Evolutionary conservation across 2,888 invertebrate species (phyloP), one percentile per base, ranked within the genome.

Genomic region (Drosophila mulleri): DNA sequence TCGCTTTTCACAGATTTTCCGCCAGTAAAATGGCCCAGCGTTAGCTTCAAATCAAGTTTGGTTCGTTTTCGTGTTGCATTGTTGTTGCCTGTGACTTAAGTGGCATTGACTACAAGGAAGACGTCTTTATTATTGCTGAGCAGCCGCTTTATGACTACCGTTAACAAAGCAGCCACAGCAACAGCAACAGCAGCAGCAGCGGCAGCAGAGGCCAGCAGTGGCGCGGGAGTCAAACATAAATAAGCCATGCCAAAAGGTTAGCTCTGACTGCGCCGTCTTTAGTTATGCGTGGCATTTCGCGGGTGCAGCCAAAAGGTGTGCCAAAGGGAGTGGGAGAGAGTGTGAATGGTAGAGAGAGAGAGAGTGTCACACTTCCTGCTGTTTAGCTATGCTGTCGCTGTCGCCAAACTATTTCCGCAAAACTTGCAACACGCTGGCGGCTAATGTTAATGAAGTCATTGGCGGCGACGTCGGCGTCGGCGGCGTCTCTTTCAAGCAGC

Each of bases 1-100:
- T 89, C 88, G 84, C 83, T 84, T 89, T 89, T 89, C 84, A 82
- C 72, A 89, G 84, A 89, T 84, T 84, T 84, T 88, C 89, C 83
- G 83, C 72, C 76, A 67, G 67, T 74, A 65, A 75, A 78, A 75
- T 65, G 63, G 60, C 67, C 42, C 57, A 62, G 57, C 78, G 44
- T 59, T 68, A 63, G 67, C 60, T 47, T 47, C 68, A 64, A 78
- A 68, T 63, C 85, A 67, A 87, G 80, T 82, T 82, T 70, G 29
- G 41, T 74, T 61, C 52, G 59, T 64, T 50, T 74, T 61, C 52
- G 59, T 64, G 58, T 56, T 52, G 50, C 57, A 58, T 42, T 62
- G 45, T 44, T 62, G 44, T 20, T 35, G 53, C n/a, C 54, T 47
- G 20, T 65, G 35, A 68, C 82, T 71, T 81, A 74, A 74, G 82